Conservation (phyloP, 2,797 vertebrate genomes). For the Amblyopsis hoosieri region DNA sequence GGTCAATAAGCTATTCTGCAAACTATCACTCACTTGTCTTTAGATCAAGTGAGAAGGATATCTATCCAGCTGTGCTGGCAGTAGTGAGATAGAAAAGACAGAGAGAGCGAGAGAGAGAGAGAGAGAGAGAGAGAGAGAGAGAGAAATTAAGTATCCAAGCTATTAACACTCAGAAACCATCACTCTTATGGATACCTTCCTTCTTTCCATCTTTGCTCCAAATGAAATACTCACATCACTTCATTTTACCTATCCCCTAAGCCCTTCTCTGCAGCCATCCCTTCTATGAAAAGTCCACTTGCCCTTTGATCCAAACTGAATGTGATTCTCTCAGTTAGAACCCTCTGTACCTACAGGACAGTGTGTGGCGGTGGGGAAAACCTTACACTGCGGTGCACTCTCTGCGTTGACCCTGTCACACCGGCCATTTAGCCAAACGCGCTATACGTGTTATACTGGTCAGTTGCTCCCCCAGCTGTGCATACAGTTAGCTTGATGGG, state of each 20-base stretch:
- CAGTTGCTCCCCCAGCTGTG: conserved; percentile 30
- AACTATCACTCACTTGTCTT: conserved; percentile 21
- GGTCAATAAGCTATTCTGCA: conserved; percentile 2
- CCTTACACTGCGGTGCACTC: background rate
- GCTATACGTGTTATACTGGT: conserved; percentile 19
- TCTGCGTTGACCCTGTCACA: conserved; percentile 1
- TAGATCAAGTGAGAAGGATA: conserved; percentile 30
- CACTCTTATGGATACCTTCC: conserved; percentile 15
- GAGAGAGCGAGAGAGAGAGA: background rate
- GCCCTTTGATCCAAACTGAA: background rate
- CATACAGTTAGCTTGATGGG: conserved; percentile 25
- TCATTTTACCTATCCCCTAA: background rate
- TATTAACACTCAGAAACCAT: conserved; percentile 8
- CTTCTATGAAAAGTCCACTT: no score
- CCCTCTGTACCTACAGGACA: conserved; percentile 6
- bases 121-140: background rate
- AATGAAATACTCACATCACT: background rate
- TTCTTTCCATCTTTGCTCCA: conserved; percentile 7
- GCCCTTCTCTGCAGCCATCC: background rate
- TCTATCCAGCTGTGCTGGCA: conserved; percentile 50
- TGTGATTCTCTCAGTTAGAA: background rate
- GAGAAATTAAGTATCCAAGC: conserved; percentile 10
- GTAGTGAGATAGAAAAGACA: background rate
- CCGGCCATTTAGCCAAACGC: conserved; percentile 18
- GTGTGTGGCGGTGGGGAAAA: conserved; percentile 2